Conservation (phyloP, 2,797 vertebrate genomes). For the Syngnathus rostellatus region DNA sequence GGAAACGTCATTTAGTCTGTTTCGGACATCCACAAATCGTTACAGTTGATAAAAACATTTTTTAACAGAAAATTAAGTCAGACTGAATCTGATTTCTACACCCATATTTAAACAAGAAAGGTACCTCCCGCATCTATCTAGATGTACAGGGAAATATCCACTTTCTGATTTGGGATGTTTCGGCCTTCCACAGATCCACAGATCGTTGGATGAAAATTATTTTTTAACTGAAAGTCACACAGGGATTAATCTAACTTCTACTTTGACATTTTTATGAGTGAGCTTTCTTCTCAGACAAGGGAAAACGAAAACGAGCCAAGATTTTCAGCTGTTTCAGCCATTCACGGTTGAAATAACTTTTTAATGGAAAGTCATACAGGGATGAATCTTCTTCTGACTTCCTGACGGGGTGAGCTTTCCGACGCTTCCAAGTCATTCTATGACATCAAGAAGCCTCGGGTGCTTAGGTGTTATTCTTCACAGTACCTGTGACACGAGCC, state of each 20-base stretch:
- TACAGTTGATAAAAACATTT: too few species aligned
- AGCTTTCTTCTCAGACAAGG: background rate
- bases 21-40: too few species aligned
- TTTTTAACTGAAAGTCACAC: background rate
- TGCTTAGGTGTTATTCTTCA: background rate
- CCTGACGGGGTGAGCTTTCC: background rate
- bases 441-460: background rate
- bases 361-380: background rate
- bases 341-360: background rate
- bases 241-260: background rate
- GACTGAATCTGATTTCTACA: background rate
- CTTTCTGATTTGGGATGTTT: background rate
- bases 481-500: conserved; percentile 83
- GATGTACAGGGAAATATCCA: background rate
- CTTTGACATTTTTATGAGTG: background rate
- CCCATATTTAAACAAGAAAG: too few species aligned
- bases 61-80: too few species aligned
- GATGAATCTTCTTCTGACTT: background rate
- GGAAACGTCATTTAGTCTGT: too few species aligned
- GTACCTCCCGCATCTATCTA: background rate
- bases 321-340: background rate
- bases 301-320: background rate
- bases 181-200: background rate
- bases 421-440: background rate
- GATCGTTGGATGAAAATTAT: background rate